A percentile compares a stretch with the other conserved stretches of the same genome.
Evolutionary conservation across 2,113 vertebrate genomes (phyloP).

Genomic region (Hypocryptadius cinnamomeus): DNA sequence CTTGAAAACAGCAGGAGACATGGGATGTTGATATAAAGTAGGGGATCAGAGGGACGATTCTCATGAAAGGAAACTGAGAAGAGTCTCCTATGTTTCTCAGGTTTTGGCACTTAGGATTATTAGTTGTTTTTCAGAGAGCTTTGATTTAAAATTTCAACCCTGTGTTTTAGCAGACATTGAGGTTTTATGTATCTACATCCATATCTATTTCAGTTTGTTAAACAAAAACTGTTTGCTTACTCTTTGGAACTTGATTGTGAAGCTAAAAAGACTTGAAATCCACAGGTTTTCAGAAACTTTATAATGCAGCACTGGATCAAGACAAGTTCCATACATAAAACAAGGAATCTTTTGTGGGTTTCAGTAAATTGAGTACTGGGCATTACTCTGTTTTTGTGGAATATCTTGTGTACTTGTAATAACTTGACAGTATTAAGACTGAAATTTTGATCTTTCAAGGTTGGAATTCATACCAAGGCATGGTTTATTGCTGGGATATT

Average conservation of each 20-base stretch:
- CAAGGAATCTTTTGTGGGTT: background rate
- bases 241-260: background rate
- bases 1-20: background rate
- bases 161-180: background rate
- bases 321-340: background rate
- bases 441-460: slow-evolving; percentile 63
- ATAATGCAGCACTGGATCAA: background rate
- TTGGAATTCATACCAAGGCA: slow-evolving; percentile 90
- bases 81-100: background rate
- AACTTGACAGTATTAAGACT: background rate
- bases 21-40: background rate
- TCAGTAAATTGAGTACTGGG: background rate
- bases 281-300: background rate
- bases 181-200: background rate
- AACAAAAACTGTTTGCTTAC: background rate
- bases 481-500: slow-evolving; percentile 99
- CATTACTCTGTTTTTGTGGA: background rate
- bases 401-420: background rate
- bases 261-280: background rate
- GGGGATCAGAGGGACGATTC: background rate
- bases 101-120: background rate
- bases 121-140: background rate
- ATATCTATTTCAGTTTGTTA: background rate
- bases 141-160: background rate
- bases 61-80: background rate